A percentile compares a stretch with the other conserved stretches of the same genome.
phyloP scores from a whole-genome alignment of 2,888 invertebrate species.

The Mongoloraphidia duomilia region DNA sequence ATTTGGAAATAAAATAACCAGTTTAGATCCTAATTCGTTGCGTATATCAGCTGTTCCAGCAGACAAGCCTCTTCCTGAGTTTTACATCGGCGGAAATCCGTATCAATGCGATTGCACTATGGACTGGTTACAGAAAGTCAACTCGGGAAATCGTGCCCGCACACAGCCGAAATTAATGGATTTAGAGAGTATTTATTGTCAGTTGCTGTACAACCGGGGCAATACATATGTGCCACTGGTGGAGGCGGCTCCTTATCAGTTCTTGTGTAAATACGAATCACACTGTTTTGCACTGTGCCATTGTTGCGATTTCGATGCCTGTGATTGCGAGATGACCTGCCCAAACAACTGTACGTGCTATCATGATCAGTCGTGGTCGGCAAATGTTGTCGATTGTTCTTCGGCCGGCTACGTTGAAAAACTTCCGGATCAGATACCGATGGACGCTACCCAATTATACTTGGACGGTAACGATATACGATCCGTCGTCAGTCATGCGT shows the following conservation, averaged over 20 bases:
- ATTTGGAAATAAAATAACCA: slow-evolving; percentile 65
- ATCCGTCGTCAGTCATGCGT: slow-evolving; percentile 64
- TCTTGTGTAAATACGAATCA: slow-evolving; percentile 69
- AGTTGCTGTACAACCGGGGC: slow-evolving; percentile 62
- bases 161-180: slow-evolving; percentile 73
- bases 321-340: slow-evolving; percentile 87
- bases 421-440: slow-evolving; percentile 71
- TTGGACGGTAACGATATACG: slow-evolving; percentile 72
- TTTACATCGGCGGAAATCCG: slow-evolving; percentile 74
- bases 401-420: slow-evolving; percentile 50
- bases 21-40: slow-evolving; percentile 58
- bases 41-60: slow-evolving; percentile 61
- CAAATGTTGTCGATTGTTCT: slow-evolving; percentile 75
- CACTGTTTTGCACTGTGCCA: slow-evolving; percentile 79
- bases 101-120: slow-evolving; percentile 80
- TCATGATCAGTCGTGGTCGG: slow-evolving; percentile 75
- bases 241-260: slow-evolving; percentile 67
- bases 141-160: slow-evolving; percentile 55
- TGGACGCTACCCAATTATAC: slow-evolving; percentile 81
- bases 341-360: slow-evolving; percentile 79
- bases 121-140: slow-evolving; percentile 80
- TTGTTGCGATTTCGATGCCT: slow-evolving; percentile 83
- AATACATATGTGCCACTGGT: slow-evolving; percentile 58
- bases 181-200: slow-evolving; percentile 68
- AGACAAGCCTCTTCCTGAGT: slow-evolving; percentile 60